Evolutionary conservation across 1,140 invertebrate species (phyloP), one percentile per base, ranked within the genome.

Genomic region (Phocides pigmalion): DNA sequence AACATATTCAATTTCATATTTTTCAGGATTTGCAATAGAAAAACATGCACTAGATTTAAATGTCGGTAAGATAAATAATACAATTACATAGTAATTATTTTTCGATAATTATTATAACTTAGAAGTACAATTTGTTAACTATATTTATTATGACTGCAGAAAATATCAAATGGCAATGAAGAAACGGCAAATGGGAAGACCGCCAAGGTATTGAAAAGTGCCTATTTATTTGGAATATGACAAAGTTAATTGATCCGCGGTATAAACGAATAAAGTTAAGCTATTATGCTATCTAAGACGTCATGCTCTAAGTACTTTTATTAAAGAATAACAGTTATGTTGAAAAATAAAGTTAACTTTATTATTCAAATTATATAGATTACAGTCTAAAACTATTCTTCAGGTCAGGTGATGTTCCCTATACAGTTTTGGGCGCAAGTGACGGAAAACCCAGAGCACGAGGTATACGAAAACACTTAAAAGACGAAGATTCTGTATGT

Each of bases 401-500:
- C 11, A 74, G 74, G 11, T 68, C 58, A 6, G 8, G 17, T 4
- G 74, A 79, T 5, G 11, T 72, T 1, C 67, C 61, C 0, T 78
- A 76, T 17, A 66, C 68, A 4, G 75, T 58, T 9, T 41, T 80
- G 6, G 76, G 80, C 11, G 76, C 68, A 4, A 74, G 70, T 6
- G 82, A 84, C 61, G 80, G 80, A 1, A 85, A 85, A 25, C 81
- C 80, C 3, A 53, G 80, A 56, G 76, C 79, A 4, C 76, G 71
- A 64, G 63, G 77, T 0, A 71, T 64, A 8, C 73, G 73, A 44
- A 79, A 77, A 56, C 74, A 74, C 64, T 25, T 76, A 11, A 74
- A 67, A 19, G 75, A 81, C n/a, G 79, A 87, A 16, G 84, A 87
- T 51, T 75, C 76, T 0, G 65, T 74, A 0, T 90, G 88, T 49